A percentile compares a stretch with the other conserved stretches of the same genome.
Evolutionary conservation across 2,113 vertebrate genomes (phyloP).

Genomic region (Anoura caudifer): DNA sequence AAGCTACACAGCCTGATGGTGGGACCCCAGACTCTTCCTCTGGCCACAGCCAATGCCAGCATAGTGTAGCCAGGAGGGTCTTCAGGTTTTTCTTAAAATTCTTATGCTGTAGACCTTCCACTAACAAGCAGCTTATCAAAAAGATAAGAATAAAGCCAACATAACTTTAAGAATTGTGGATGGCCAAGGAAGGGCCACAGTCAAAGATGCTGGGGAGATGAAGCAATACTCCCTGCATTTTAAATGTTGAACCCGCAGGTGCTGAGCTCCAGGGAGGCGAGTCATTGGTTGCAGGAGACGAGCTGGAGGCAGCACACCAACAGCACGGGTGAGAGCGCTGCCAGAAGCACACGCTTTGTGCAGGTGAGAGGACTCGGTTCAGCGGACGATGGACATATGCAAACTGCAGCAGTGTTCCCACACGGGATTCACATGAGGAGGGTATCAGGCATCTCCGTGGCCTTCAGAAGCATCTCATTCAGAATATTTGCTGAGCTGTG

Average conservation of each 20-base stretch:
- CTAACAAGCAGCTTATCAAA: background rate
- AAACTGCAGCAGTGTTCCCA: too few species aligned
- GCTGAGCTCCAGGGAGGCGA: background rate
- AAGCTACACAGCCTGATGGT: slow-evolving; percentile 68
- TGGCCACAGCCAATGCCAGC: background rate
- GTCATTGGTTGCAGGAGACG: background rate
- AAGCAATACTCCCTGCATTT: slow-evolving; percentile 67
- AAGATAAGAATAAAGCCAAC: background rate
- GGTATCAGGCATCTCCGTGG: background rate
- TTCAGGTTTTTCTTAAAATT: background rate
- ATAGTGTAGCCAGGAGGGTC: background rate
- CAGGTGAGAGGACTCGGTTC: background rate
- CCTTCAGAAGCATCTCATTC: background rate
- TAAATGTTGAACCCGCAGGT: background rate
- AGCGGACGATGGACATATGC: background rate
- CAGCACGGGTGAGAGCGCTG: too few species aligned
- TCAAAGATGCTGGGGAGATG: background rate
- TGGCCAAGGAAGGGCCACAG: too few species aligned
- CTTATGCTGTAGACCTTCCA: background rate
- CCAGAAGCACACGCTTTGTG: background rate
- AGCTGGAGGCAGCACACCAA: background rate
- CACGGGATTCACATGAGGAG: background rate
- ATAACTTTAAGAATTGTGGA: background rate
- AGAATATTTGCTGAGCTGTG: background rate
- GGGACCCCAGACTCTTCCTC: slow-evolving; percentile 53